Evolutionary conservation across 2,888 invertebrate genomes (phyloP).

Genomic region (Erebia palarica): DNA sequence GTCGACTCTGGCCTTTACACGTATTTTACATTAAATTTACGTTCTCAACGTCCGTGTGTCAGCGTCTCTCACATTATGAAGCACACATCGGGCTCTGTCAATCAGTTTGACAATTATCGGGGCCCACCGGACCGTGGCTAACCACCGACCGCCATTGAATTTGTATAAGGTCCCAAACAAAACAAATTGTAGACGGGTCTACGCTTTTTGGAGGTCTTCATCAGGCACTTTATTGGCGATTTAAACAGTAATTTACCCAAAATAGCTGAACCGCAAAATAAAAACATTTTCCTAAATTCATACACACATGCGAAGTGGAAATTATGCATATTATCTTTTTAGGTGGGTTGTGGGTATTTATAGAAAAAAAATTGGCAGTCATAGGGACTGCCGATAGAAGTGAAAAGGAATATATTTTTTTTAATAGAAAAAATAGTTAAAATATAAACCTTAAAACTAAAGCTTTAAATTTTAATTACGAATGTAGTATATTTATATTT

Average conservation of each 20-base stretch:
- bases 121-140: constrained; percentile 62
- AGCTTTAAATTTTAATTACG: no score
- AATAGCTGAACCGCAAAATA: neutral
- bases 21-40: neutral
- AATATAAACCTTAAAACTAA: no score
- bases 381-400: no score
- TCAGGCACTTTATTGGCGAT: neutral
- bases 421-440: no score
- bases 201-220: constrained; percentile 2
- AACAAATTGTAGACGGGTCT: constrained; percentile 24
- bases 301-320: no score
- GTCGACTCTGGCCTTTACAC: no score
- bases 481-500: no score
- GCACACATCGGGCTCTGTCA: constrained; percentile 59
- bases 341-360: no score
- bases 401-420: no score
- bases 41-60: constrained; percentile 31
- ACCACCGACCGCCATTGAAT: constrained; percentile 63
- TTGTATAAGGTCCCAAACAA: constrained; percentile 42
- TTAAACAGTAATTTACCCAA: neutral
- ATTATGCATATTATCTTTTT: no score
- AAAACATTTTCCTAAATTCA: no score
- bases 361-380: no score
- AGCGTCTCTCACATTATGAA: constrained; percentile 45
- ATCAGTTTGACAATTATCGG: constrained; percentile 72